phyloP scores from a whole-genome alignment of 1,140 invertebrate genomes.

The Meloidogyne floridensis region DNA sequence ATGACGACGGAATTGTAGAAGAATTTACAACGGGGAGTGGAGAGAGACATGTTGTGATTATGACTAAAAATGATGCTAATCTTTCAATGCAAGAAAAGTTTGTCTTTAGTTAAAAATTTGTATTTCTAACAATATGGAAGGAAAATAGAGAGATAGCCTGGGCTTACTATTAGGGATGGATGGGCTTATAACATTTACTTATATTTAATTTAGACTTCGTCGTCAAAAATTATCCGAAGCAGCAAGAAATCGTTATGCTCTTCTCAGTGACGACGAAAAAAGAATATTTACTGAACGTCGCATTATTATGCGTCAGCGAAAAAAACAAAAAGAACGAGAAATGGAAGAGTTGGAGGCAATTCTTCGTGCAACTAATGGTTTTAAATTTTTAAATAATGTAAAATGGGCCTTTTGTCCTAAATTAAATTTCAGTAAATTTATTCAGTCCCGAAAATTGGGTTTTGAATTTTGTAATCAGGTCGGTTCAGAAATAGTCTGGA shows the following conservation, averaged over 20 bases:
- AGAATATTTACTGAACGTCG: conserved; percentile 29
- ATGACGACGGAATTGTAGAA: conserved; percentile 30
- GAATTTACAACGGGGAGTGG: conserved; percentile 28
- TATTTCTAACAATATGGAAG: background rate
- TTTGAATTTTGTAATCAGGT: too few species aligned
- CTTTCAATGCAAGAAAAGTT: conserved; percentile 17
- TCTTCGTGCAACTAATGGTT: conserved; percentile 42
- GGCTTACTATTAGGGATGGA: too few species aligned
- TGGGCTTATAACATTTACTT: too few species aligned
- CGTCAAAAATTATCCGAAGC: conserved; percentile 30
- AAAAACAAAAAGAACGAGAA: conserved; percentile 51
- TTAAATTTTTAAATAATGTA: background rate
- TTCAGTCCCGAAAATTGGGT: too few species aligned
- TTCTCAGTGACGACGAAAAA: conserved; percentile 30
- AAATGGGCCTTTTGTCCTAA: background rate
- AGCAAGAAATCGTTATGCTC: conserved; percentile 26
- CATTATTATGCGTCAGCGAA: conserved; percentile 51
- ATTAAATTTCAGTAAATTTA: background rate
- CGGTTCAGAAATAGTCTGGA: too few species aligned
- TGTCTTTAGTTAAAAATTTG: background rate
- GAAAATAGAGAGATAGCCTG: too few species aligned
- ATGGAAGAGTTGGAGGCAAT: conserved; percentile 52
- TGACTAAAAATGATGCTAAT: conserved; percentile 20
- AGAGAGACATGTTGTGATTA: conserved; percentile 27
- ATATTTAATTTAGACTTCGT: conserved; percentile 19